phyloP scores from a whole-genome alignment of 2,797 vertebrate species.

The Potorous gilbertii region DNA sequence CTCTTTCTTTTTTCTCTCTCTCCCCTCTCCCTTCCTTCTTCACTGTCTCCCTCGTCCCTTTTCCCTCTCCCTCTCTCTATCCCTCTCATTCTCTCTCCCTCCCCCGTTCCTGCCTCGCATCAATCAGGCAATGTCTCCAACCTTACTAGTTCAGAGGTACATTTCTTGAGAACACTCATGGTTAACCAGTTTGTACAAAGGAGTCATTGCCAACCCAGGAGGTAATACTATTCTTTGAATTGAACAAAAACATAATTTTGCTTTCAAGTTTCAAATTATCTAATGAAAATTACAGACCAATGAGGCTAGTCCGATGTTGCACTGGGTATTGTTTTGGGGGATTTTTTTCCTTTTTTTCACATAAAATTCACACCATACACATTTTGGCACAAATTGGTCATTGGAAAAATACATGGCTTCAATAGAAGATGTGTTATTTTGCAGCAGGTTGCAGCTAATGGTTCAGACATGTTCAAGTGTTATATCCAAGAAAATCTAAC shows the following conservation, averaged over 20 bases:
- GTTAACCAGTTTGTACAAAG: background rate
- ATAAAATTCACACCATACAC: background rate
- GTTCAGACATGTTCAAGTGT: background rate
- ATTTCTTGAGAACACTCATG: background rate
- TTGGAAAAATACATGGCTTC: background rate
- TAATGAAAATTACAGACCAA: background rate
- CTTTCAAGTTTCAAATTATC: background rate
- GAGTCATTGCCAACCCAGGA: background rate
- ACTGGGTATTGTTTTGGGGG: background rate
- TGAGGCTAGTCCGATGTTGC: background rate
- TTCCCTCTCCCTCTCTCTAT: too few relatives aligned
- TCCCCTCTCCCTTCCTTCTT: too few relatives aligned
- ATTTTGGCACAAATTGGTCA: background rate
- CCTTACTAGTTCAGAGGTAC: background rate
- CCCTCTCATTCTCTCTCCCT: too few relatives aligned
- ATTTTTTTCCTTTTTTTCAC: background rate
- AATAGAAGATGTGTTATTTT: background rate
- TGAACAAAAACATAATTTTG: background rate
- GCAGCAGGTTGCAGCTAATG: too few relatives aligned
- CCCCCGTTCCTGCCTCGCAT: background rate
- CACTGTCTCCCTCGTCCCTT: too few relatives aligned
- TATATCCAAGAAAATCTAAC: background rate
- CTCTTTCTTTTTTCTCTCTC: too few relatives aligned
- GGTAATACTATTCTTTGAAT: background rate
- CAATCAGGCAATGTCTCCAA: background rate